Evolutionary conservation across 1,140 invertebrate species (phyloP).

Genomic region (Drosophila equinoxialis): DNA sequence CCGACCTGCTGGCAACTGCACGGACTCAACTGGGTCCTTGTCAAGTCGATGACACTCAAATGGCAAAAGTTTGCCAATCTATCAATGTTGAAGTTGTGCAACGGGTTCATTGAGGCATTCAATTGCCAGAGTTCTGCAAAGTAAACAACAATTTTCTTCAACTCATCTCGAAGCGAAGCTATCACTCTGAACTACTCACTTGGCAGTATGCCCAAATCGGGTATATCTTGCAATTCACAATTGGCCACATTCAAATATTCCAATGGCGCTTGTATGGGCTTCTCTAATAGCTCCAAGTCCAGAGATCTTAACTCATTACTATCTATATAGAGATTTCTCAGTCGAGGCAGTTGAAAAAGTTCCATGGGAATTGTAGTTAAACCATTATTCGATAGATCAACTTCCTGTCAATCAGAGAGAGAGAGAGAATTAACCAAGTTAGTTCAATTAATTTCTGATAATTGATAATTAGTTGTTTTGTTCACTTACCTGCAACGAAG

Average conservation of each 20-base stretch:
- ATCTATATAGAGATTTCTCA: slow-evolving; percentile 85
- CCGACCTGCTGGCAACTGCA: slow-evolving; percentile 73
- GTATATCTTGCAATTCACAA: slow-evolving; percentile 84
- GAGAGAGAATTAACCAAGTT: slow-evolving; percentile 22
- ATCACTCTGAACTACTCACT: slow-evolving; percentile 42
- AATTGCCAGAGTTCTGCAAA: slow-evolving; percentile 73
- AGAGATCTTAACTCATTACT: slow-evolving; percentile 84
- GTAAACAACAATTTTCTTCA: no score
- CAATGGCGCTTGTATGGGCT: slow-evolving; percentile 84
- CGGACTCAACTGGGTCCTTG: slow-evolving; percentile 53
- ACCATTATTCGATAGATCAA: slow-evolving; percentile 86
- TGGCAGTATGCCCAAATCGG: slow-evolving; percentile 84
- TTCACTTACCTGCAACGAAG: slow-evolving; percentile 81
- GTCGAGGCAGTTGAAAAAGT: slow-evolving; percentile 85
- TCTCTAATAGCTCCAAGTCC: slow-evolving; percentile 78
- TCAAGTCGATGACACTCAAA: slow-evolving; percentile 75
- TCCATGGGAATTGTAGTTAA: slow-evolving; percentile 84
- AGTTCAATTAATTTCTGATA: slow-evolving; percentile 20
- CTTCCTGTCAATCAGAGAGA: slow-evolving; percentile 67
- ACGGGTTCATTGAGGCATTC: slow-evolving; percentile 74
- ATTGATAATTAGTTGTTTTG: slow-evolving; percentile 43
- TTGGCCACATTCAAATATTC: slow-evolving; percentile 85
- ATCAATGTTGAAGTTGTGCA: slow-evolving; percentile 58
- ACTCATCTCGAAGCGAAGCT: neutral
- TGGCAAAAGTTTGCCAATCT: slow-evolving; percentile 73